Conservation (phyloP, 2,797 vertebrate genomes). For the Chaetodon trifasciatus region DNA sequence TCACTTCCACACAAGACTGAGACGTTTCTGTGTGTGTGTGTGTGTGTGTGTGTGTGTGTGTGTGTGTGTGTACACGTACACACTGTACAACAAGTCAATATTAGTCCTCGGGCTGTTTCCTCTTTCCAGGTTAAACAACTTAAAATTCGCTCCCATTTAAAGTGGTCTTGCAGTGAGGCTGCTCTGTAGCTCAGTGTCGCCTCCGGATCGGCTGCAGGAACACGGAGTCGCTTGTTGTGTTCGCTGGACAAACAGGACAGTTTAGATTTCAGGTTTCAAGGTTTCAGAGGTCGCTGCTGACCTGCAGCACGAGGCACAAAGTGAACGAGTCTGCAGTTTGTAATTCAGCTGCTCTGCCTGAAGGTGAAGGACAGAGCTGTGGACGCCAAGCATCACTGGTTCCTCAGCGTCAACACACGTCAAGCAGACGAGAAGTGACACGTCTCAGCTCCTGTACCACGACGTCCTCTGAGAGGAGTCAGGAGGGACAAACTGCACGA, state of each 20-base stretch:
- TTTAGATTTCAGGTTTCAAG: neutral
- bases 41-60: too few species aligned
- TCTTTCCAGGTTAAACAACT: neutral
- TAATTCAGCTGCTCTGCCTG: too few species aligned
- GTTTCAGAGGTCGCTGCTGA: neutral
- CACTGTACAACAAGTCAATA: constrained; percentile 1
- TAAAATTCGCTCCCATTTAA: neutral
- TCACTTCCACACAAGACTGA: neutral
- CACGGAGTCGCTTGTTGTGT: neutral
- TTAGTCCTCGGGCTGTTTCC: neutral
- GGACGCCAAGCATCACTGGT: too few species aligned
- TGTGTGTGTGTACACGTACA: neutral
- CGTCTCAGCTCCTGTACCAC: too few species aligned
- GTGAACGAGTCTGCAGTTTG: neutral
- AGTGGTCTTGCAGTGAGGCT: neutral
- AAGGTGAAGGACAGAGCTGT: too few species aligned
- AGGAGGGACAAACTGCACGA: too few species aligned
- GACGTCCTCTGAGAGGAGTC: too few species aligned
- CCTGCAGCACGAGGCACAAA: too few species aligned
- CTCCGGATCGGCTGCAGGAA: neutral
- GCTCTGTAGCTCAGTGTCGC: too few species aligned
- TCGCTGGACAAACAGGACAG: neutral
- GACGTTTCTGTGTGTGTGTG: too few species aligned
- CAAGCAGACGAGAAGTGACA: too few species aligned
- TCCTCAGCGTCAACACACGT: too few species aligned